phyloP scores from a whole-genome alignment of 2,797 vertebrate species.

The Enteromius argenteus region DNA sequence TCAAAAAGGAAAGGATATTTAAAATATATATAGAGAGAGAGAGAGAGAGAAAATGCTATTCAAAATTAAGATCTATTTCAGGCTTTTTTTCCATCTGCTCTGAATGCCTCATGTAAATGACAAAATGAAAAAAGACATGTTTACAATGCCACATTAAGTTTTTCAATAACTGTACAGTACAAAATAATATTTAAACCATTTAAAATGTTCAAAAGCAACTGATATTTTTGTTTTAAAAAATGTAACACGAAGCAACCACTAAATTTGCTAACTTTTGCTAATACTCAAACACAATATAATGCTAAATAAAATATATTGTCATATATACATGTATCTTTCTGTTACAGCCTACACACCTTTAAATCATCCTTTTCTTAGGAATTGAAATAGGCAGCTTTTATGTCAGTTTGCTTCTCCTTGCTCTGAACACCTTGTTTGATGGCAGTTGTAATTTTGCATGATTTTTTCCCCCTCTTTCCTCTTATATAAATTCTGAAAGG shows the following conservation, averaged over 20 bases:
- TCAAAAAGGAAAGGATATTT: constrained; percentile 46
- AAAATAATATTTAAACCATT: background rate
- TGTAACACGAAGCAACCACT: background rate
- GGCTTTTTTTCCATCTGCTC: constrained; percentile 46
- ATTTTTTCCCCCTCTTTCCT: constrained; percentile 3
- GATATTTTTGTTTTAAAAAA: background rate
- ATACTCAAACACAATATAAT: background rate
- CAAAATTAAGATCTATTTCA: constrained; percentile 46
- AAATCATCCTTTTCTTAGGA: constrained; percentile 25
- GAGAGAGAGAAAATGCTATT: constrained; percentile 31
- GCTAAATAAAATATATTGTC: background rate
- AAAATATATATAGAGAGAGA: background rate
- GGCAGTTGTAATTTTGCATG: constrained; percentile 54
- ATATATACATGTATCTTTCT: background rate
- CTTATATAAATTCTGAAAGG: constrained; percentile 56
- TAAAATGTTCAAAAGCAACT: background rate
- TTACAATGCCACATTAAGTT: background rate
- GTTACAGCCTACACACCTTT: background rate
- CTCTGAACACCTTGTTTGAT: constrained; percentile 55
- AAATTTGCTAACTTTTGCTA: background rate
- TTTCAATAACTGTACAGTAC: background rate
- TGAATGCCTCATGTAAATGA: constrained; percentile 79
- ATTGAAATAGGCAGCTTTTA: constrained; percentile 29
- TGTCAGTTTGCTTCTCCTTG: constrained; percentile 27
- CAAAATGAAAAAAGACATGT: constrained; percentile 58